Conservation (phyloP, 2,113 vertebrate species). For the Fukomys damarensis region DNA sequence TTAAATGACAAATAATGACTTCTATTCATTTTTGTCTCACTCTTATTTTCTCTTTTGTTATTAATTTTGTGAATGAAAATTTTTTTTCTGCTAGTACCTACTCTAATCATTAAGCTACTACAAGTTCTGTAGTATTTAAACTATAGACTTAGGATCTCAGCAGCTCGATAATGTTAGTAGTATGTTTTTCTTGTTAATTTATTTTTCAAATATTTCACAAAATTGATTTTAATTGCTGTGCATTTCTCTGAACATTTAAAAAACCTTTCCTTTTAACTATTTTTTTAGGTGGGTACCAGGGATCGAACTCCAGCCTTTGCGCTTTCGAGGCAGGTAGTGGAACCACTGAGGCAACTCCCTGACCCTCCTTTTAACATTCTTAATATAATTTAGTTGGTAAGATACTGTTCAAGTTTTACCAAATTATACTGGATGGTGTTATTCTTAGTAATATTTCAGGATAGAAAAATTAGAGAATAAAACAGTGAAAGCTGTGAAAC, state of each 20-base stretch:
- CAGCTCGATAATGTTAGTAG: not conserved
- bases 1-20: not conserved
- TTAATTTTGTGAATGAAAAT: not conserved
- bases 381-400: not conserved
- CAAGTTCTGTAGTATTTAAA: not conserved
- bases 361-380: not conserved
- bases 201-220: not conserved
- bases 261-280: not conserved
- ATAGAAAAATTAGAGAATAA: not conserved
- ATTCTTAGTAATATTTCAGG: not conserved
- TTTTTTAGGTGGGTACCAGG: too few relatives aligned
- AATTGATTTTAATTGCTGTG: not conserved
- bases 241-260: not conserved
- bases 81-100: constrained; percentile 1
- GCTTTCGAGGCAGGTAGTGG: too few relatives aligned
- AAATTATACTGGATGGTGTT: not conserved
- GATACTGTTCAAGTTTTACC: not conserved
- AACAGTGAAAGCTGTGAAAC: not conserved
- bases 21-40: not conserved
- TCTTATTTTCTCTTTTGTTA: constrained; percentile 23
- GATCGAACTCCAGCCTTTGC: too few relatives aligned
- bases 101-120: not conserved
- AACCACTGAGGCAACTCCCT: too few relatives aligned
- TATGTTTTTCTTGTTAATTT: not conserved
- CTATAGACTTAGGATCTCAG: not conserved